Base-by-base conservation (phyloP, 2,888 invertebrate species). In the Pachydiplax longipennis region DNA sequence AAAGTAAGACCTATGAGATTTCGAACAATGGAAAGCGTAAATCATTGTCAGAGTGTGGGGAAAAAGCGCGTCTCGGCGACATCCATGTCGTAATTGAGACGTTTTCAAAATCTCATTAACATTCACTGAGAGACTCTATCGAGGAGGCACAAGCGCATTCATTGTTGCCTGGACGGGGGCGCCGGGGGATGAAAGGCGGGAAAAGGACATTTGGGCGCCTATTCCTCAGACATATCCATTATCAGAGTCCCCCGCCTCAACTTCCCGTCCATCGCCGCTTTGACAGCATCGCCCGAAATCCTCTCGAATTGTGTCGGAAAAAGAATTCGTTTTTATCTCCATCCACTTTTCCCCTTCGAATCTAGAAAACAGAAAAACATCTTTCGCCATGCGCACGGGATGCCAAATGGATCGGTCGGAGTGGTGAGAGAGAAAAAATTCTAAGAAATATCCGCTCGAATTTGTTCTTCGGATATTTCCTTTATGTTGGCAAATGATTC, bases 101-200 rank as follows among this genome's bases (percentile, higher is more conserved):
- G 87, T 87, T 87, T 87, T 61, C 58, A 61, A 87, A 87, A 87
- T 87, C 87, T 87, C 87, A 61, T 87, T 87, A 87, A 61, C 87
- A 87, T 87, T 58, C 87, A 87, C 61, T 58, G 83, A 22, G n/a
- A 87, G 61, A n/a, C 37, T 31, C 87, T n/a, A 87, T 61, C 35
- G 22, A 22, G n/a, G n/a, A 37, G 37, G 61, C 87, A 87, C n/a
- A 87, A 87, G 61, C 87, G 37, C 87, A 61, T 61, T 87, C 87
- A 87, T 61, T 87, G 87, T 87, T 58, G 83, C 83, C 35, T 15
- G 31, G 87, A 37, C 22, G 37, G 61, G 61, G 53, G 31, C 18
- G 83, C 5, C 15, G 31, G 35, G 40, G 61, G 61, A 4, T 2
- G 37, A 10, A 10, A 3, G 44, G 83, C 35, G 31, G 83, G 83